Percentiles rank a stretch among this genome's conserved stretches.
phyloP scores from a whole-genome alignment of 2,888 invertebrate genomes.

The Diaperis boleti region DNA sequence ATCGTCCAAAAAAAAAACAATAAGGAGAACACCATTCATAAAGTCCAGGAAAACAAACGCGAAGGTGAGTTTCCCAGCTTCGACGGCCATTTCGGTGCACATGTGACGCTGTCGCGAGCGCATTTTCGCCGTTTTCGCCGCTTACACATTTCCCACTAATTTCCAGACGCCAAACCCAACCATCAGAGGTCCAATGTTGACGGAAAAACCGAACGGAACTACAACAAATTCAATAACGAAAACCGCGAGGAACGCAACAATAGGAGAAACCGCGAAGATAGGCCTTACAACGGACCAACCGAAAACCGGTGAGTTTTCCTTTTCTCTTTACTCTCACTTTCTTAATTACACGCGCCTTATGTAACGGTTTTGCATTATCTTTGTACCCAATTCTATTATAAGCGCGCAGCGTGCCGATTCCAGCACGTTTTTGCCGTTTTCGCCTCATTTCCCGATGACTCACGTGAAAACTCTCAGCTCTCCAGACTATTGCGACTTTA shows the following conservation, averaged over 20 bases:
- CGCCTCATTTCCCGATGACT: not conserved
- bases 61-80: constrained; percentile 61
- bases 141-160: no score
- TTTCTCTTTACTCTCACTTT: not conserved
- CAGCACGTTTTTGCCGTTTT: not conserved
- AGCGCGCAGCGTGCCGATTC: no score
- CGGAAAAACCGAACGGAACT: constrained; percentile 69
- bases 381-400: not conserved
- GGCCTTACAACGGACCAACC: constrained; percentile 64
- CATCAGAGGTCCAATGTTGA: constrained; percentile 65
- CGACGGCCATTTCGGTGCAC: constrained; percentile 59
- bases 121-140: constrained; percentile 6
- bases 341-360: not conserved
- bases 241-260: constrained; percentile 81
- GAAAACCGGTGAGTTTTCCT: constrained; percentile 61
- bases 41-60: constrained; percentile 72
- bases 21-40: constrained; percentile 73
- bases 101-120: constrained; percentile 59
- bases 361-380: constrained; percentile 46
- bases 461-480: no score
- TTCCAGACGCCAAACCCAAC: constrained; percentile 61
- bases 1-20: constrained; percentile 70
- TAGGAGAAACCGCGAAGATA: constrained; percentile 75
- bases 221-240: constrained; percentile 71
- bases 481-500: no score